Evolutionary conservation across 2,888 invertebrate species (phyloP), one percentile per base, ranked within the genome.

Genomic region (Agapetus fuscipes): DNA sequence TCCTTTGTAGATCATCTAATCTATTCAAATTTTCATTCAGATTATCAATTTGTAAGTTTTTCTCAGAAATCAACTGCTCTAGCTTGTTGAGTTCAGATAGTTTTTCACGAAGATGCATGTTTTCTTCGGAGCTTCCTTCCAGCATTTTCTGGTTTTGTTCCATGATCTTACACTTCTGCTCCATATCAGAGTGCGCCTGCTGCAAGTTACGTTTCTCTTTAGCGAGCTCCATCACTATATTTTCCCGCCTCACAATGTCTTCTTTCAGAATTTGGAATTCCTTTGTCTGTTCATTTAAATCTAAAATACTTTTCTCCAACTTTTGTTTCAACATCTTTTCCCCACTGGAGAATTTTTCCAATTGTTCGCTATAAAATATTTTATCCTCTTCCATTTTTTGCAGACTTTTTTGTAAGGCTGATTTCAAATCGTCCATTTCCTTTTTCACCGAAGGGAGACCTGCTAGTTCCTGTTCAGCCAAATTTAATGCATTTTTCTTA

Each of bases 171-270:
- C 66, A 60, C 52, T 67, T 72, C 11, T 70, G 61, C 51, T 71
- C 70, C 24, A 74, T 46, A 51, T 72, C 71, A n/a, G 62, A 55
- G 49, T 62, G 52, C 53, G 58, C 61, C 40, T 61, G 62, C 2
- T 72, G 70, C 39, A 75, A 51, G 43, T 66, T 70, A 11, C 70
- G 65, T 53, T 74, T 75, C 45, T 75, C 75, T 56, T 71, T 72
- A 3, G 73, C 68, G 20, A 76, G 55, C 54, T 69, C 68, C 34
- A 72, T 50, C 45, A 72, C 69, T 72, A 75, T 72, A 37, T 74
- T 71, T 50, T 74, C 74, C 45, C 73, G 64, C 42, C 72, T 62
- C 1, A 68, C 53, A 31, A 71, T 70, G 50, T 77, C 76, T 53
- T 74, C 65, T 59, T 72, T 68, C 20, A 73, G 60, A 43, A 71